Percentiles rank a stretch among this genome's conserved stretches.
phyloP scores from a whole-genome alignment of 2,113 vertebrate species.

The Catharus fuscescens region DNA sequence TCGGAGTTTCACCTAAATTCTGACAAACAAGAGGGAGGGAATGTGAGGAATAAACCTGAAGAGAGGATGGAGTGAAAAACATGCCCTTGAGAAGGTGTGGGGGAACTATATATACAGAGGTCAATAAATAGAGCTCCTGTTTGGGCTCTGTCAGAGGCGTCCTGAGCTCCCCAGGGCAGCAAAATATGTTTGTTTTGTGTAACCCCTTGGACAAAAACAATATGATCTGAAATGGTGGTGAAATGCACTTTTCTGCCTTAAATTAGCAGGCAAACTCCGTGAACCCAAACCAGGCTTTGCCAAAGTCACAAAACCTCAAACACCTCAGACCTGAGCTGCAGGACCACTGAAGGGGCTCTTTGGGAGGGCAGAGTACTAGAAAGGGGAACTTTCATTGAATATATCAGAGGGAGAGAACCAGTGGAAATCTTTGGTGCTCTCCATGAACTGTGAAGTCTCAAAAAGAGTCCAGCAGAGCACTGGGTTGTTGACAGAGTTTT shows the following conservation, averaged over 20 bases:
- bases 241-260: constrained; percentile 1
- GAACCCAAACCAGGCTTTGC: neutral
- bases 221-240: neutral
- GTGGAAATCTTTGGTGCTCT: neutral
- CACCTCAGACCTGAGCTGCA: neutral
- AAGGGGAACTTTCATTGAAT: neutral
- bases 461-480: neutral
- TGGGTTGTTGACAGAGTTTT: neutral
- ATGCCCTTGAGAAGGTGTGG: neutral
- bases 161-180: neutral
- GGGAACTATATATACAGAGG: neutral
- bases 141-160: neutral
- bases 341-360: neutral
- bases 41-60: neutral
- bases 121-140: neutral
- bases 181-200: neutral
- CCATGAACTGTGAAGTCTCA: neutral
- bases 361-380: neutral
- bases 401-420: neutral
- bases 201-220: neutral
- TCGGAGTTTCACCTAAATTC: neutral
- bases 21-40: neutral
- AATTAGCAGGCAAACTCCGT: neutral
- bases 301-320: neutral
- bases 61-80: neutral